Evolutionary conservation across 2,113 vertebrate genomes (phyloP).

Genomic region (Platysternon megacephalum): DNA sequence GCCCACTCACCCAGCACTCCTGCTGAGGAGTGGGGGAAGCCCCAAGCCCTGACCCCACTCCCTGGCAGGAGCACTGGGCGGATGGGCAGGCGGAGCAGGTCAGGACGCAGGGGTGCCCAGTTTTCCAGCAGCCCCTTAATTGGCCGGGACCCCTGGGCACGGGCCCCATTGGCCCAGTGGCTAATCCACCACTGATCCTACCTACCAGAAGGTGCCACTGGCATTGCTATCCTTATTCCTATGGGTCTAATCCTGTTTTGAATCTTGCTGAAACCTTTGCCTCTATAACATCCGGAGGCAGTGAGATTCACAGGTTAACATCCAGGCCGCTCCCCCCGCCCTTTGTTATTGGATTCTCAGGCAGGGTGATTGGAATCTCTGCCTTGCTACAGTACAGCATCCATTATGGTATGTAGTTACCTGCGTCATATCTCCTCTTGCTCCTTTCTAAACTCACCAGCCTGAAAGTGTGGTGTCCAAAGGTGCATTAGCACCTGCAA

Average conservation of each 20-base stretch:
- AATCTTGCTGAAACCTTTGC: neutral
- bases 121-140: too few relatives aligned
- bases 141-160: too few relatives aligned
- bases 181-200: too few relatives aligned
- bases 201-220: neutral
- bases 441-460: rapidly evolving
- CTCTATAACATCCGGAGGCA: neutral
- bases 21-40: too few relatives aligned
- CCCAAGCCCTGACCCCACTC: too few relatives aligned
- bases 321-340: neutral
- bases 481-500: neutral
- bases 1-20: too few relatives aligned
- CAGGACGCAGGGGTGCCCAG: too few relatives aligned
- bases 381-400: neutral
- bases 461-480: neutral
- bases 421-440: neutral
- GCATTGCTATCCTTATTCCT: neutral
- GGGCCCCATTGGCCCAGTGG: too few relatives aligned
- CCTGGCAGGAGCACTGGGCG: too few relatives aligned
- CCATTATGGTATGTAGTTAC: neutral
- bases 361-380: neutral
- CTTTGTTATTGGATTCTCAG: neutral
- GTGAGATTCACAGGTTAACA: neutral
- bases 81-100: too few relatives aligned
- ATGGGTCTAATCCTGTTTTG: neutral